Conservation (phyloP, 2,888 invertebrate genomes). For the Drosophila birchii region DNA sequence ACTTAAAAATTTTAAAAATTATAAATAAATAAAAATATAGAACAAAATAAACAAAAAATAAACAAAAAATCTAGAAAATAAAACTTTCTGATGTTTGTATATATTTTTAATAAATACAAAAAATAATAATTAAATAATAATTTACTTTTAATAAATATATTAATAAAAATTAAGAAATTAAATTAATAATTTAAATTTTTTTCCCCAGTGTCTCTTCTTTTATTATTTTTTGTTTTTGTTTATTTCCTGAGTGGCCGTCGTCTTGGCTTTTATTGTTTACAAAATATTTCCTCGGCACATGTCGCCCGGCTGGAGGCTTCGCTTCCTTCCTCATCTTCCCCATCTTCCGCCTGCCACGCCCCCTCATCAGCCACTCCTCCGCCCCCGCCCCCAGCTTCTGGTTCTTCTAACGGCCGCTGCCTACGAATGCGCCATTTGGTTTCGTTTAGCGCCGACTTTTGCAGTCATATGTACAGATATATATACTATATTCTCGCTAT, state of each 20-base stretch:
- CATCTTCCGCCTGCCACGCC: conserved; percentile 15
- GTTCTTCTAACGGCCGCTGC: conserved; percentile 35
- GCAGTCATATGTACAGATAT: background rate
- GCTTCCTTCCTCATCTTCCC: conserved; percentile 11
- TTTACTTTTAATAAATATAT: background rate
- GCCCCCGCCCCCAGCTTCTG: conserved; percentile 1
- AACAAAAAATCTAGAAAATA: background rate
- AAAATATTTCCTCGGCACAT: conserved; percentile 79
- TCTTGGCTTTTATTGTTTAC: conserved; percentile 53
- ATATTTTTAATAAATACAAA: background rate
- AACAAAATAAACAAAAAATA: too few relatives aligned
- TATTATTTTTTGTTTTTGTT: conserved; percentile 5
- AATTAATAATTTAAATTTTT: background rate
- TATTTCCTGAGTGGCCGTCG: conserved; percentile 29
- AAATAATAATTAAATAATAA: background rate
- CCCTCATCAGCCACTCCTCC: background rate
- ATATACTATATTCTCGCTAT: background rate
- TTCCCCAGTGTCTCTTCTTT: background rate
- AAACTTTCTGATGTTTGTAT: background rate
- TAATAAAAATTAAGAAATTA: background rate
- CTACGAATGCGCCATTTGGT: conserved; percentile 79
- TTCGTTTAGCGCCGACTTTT: conserved; percentile 73
- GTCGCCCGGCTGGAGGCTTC: conserved; percentile 63
- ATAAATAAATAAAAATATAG: too few relatives aligned
- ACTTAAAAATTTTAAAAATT: too few relatives aligned